phyloP scores from a whole-genome alignment of 2,888 invertebrate genomes.

The Ophonus ardosiacus region DNA sequence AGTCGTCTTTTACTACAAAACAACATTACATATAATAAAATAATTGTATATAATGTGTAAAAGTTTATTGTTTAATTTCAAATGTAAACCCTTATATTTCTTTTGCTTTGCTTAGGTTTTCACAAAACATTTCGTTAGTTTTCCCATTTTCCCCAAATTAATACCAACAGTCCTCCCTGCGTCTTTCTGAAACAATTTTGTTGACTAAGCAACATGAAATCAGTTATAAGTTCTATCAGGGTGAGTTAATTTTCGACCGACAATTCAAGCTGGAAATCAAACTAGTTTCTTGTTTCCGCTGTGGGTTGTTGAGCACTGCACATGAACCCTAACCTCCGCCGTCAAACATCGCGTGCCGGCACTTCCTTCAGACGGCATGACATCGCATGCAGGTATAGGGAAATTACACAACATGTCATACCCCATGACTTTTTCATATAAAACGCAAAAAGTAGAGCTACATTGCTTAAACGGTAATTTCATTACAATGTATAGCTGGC shows the following conservation, averaged over 20 bases:
- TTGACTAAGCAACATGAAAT: not conserved
- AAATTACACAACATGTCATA: not conserved
- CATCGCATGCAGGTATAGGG: not conserved
- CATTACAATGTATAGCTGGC: not conserved
- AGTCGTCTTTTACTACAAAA: too few species aligned
- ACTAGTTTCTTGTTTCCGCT: slow-evolving; percentile 34
- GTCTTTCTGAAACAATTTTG: not conserved
- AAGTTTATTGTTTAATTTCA: too few species aligned
- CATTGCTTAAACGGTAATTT: not conserved
- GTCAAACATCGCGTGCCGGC: slow-evolving; percentile 6
- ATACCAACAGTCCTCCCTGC: not conserved
- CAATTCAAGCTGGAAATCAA: slow-evolving; percentile 22
- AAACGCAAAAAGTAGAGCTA: not conserved
- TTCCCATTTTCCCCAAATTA: not conserved
- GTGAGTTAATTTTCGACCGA: not conserved
- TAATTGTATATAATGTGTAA: too few species aligned
- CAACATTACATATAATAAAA: too few species aligned
- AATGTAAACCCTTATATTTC: too few species aligned
- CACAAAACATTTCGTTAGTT: too few species aligned
- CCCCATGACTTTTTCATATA: not conserved
- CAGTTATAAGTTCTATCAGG: slow-evolving; percentile 13
- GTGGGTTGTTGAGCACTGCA: not conserved
- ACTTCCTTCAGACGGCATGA: slow-evolving; percentile 1
- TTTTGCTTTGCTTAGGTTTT: too few species aligned
- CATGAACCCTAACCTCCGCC: slow-evolving; percentile 5